Base-by-base conservation (phyloP, 2,797 vertebrate genomes). In the Falco naumanni region DNA sequence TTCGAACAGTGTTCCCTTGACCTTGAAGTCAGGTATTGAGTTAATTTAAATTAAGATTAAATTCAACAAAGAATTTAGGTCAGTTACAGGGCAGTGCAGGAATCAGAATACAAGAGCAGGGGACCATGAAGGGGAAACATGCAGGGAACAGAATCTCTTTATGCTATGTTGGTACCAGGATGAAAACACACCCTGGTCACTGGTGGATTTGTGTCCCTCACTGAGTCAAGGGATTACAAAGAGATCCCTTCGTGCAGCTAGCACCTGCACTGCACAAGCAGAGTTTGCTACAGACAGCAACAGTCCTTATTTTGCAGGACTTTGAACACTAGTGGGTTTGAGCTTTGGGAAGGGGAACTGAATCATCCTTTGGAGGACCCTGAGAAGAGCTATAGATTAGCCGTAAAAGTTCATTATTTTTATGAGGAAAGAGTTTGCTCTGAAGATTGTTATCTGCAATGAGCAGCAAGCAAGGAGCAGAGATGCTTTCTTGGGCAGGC, bases 1-100 rank as follows among this genome's bases (percentile, higher is more conserved):
- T 88, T 93, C 79, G 33, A 79, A 79, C 21, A 51, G 19, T 25
- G 20, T 82, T 82, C 26, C 47, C 20, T 39, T 91, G 72, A 68
- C 50, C 61, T 89, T 92, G 39, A 92, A 94, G 66, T 71, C 25
- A 80, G 25, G 16, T 76, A 37, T 21, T 76, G 25, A 82, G 51
- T 72, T 69, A 34, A 79, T 82, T 92, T 63, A 87, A 84, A 83
- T 53, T 64, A 68, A 78, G 70, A 91, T 74, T 89, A 77, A 95
- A 87, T 77, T 87, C 72, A 78, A 48, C 10, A 77, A 64, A 65
- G 60, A 51, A 63, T 82, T 95, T 66, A 66, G 22, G 29, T n/a
- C 70, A 84, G 19, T 61, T 83, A 41, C 41, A 76, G 43, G 17
- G 33, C 31, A 66, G 22, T 70, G 17, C 17, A 85, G n/a, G 26